A percentile compares a stretch with the other conserved stretches of the same genome.
Evolutionary conservation across 1,140 invertebrate genomes (phyloP).

Genomic region (Pteromalus puparum): DNA sequence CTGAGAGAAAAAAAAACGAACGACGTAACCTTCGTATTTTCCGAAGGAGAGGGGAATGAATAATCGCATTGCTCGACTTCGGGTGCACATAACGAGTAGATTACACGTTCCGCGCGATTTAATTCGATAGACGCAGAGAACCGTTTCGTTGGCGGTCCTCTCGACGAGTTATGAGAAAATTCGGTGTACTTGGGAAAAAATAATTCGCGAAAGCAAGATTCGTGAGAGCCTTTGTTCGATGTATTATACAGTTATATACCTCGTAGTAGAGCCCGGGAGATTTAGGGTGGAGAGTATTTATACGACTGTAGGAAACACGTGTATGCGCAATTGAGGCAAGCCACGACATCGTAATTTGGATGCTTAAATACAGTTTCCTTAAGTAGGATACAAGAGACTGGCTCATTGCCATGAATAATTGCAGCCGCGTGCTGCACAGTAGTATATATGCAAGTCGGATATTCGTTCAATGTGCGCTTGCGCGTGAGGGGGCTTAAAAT

Average conservation of each 20-base stretch:
- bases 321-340: slow-evolving; percentile 1
- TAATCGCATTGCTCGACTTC: background rate
- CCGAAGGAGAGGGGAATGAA: background rate
- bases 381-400: slow-evolving; percentile 30
- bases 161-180: background rate
- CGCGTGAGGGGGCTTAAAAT: background rate
- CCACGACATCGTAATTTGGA: slow-evolving; percentile 25
- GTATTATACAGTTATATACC: too few relatives aligned
- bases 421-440: background rate
- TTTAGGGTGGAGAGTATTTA: background rate
- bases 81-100: slow-evolving; percentile 5
- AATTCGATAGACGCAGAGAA: background rate
- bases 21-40: slow-evolving; percentile 20
- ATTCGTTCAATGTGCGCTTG: slow-evolving; percentile 4
- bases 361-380: slow-evolving; percentile 12
- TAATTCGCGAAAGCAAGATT: background rate
- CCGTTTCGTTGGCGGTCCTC: background rate
- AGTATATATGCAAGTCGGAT: background rate
- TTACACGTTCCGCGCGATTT: slow-evolving; percentile 14
- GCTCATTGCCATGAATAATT: slow-evolving; percentile 35
- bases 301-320: background rate
- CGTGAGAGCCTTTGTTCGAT: background rate
- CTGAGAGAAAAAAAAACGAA: background rate
- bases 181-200: background rate
- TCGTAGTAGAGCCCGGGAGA: background rate